Percentiles rank a stretch among this genome's conserved stretches.
These are phyloP conservation scores for Belgica antarctica DNA, from an alignment of 2,888 invertebrate species.

Conservation along the genomic window DNA sequence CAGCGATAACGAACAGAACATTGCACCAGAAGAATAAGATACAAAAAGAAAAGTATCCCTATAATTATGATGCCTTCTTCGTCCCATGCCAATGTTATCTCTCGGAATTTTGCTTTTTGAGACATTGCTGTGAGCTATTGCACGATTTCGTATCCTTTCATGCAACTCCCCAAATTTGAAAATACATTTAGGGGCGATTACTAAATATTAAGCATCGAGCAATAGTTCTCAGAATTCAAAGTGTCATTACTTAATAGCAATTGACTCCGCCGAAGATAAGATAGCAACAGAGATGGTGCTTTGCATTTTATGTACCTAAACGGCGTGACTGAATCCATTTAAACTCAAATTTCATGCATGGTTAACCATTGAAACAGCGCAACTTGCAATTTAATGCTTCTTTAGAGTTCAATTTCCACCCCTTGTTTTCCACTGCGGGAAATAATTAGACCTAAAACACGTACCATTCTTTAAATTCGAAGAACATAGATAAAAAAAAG, in stretches of 20 bases:
- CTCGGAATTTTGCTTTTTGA: not conserved
- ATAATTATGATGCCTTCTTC: not conserved
- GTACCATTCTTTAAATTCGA: slow-evolving; percentile 15
- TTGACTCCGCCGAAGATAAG: too few relatives aligned
- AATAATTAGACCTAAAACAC: slow-evolving; percentile 32
- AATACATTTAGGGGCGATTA: not conserved
- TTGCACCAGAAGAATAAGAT: not conserved
- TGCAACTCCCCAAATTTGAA: slow-evolving; percentile 6
- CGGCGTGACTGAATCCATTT: too few relatives aligned
- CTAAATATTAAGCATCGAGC: not conserved
- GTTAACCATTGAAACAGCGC: too few relatives aligned
- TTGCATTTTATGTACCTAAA: too few relatives aligned
- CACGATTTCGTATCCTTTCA: not conserved
- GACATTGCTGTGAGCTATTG: not conserved
- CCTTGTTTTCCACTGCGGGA: slow-evolving; percentile 36
- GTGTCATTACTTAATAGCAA: too few relatives aligned
- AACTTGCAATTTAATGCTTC: too few relatives aligned
- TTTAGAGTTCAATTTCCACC: too few relatives aligned
- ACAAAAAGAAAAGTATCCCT: not conserved
- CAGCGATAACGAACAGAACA: not conserved
- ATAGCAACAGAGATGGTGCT: too few relatives aligned
- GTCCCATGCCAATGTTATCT: not conserved
- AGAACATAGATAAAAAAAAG: too few relatives aligned
- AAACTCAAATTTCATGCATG: too few relatives aligned
- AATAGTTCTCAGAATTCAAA: too few relatives aligned